Evolutionary conservation across 2,113 vertebrate genomes (phyloP), one percentile per base, ranked within the genome.

Genomic region (Ageneiosus marmoratus): DNA sequence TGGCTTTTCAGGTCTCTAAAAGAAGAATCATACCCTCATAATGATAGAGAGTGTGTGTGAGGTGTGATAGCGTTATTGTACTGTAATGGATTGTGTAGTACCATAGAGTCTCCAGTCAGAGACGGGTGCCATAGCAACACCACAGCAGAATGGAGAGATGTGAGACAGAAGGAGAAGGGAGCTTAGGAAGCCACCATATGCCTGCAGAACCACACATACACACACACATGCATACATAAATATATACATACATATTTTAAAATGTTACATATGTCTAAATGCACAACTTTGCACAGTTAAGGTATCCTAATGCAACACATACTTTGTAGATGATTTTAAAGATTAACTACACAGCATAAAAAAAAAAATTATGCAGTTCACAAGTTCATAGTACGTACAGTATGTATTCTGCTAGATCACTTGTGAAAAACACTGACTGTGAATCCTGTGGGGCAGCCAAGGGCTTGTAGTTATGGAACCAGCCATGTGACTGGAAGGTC

Each of bases 101-200:
- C 94, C 93, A 11, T 87, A 91, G 29, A 94, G 90, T 86, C 83
- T 91, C 94, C 94, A 94, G 89, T 94, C 90, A 13, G 89, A 91
- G 18, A 94, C 88, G 0, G 94, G 93, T 81, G 93, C 91, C 3
- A 91, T 89, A 7, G 92, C 90, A 11, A 93, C 87, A 55, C 91
- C 92, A 77, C 94, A 94, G 48, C 63, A 88, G 81, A 94, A 88
- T 77, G 87, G 22, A 3, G 91, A 89, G 63, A 80, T 88, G 56
- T 88, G 37, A 11, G 92, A 91, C n/a, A 94, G 89, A 37, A 94
- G 89, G 60, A 94, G 87, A 24, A 92, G 65, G 0, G 92, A 86
- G 34, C 90, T 90, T 20, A 94, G 62, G 78, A 94, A 94, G 5
- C 94, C 94, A 15, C 94, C 94, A 5, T 94, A 94, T 0, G 89